Conservation (phyloP, 30 jellyfish, hydroid and myxozoan genomes). For the Pelagia noctiluca region DNA sequence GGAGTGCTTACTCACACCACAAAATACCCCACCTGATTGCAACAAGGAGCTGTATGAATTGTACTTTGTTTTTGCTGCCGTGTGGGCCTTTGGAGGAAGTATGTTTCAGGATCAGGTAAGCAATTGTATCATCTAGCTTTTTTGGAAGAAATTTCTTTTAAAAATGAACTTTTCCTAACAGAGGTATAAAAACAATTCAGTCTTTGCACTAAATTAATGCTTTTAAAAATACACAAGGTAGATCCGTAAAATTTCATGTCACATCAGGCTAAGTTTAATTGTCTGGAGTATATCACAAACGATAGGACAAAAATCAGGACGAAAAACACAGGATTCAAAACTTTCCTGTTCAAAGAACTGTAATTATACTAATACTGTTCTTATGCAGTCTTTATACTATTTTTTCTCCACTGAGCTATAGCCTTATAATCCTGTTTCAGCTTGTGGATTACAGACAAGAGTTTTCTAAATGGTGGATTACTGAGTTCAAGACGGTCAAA, state of each 20-base stretch:
- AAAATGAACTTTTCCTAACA: too few species aligned
- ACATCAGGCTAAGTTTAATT: too few species aligned
- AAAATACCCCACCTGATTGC: slow-evolving; percentile 98
- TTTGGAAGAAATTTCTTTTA: too few species aligned
- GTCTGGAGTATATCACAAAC: too few species aligned
- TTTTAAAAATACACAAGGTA: too few species aligned
- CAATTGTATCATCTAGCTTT: too few species aligned
- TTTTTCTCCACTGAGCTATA: background rate
- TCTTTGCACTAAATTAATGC: too few species aligned
- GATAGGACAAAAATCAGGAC: too few species aligned
- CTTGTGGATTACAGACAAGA: slow-evolving; percentile 92
- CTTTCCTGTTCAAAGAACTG: too few species aligned
- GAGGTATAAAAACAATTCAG: too few species aligned
- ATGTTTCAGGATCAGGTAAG: slow-evolving; percentile 99
- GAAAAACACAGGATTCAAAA: too few species aligned
- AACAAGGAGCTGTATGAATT: slow-evolving; percentile 94
- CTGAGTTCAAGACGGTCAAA: slow-evolving; percentile 95
- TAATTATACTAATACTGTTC: background rate
- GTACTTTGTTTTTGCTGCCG: slow-evolving; percentile 97
- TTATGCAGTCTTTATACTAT: background rate
- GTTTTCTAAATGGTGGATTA: slow-evolving; percentile 97
- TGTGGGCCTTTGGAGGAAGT: slow-evolving; percentile 99
- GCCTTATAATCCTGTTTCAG: slow-evolving; percentile 41
- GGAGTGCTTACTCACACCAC: slow-evolving; percentile 95
- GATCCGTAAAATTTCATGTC: too few species aligned